Percentiles rank a stretch among this genome's conserved stretches.
Evolutionary conservation across 2,888 invertebrate genomes (phyloP).

Genomic region (Physocephala rufipes): DNA sequence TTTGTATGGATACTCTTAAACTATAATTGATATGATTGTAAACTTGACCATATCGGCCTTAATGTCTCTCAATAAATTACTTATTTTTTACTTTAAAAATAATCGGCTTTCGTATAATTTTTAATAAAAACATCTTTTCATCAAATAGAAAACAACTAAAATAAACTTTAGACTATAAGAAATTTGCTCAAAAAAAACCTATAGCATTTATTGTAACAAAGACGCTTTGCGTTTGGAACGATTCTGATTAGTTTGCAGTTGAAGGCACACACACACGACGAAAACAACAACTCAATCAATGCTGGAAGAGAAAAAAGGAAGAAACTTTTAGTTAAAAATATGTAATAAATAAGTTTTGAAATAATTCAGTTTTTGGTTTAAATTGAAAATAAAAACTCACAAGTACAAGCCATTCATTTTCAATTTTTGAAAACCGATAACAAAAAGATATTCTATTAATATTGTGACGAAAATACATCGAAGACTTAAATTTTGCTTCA

Average conservation of each 20-base stretch:
- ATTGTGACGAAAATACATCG: no score
- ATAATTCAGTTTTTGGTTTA: no score
- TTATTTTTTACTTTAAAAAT: background rate
- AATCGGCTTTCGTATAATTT: background rate
- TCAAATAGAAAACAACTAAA: background rate
- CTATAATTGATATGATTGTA: no score
- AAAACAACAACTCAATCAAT: conserved; percentile 7
- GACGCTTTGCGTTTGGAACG: background rate
- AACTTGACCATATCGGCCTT: no score
- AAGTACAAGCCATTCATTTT: no score
- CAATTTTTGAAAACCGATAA: no score
- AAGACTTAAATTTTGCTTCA: no score
- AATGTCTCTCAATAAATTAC: background rate
- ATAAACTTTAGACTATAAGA: background rate
- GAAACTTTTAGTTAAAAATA: conserved; percentile 17
- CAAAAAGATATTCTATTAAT: no score
- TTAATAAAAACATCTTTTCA: background rate
- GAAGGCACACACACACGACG: conserved; percentile 25
- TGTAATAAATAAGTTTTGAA: no score
- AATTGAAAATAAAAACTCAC: no score
- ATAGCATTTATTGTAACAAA: background rate
- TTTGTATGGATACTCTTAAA: background rate
- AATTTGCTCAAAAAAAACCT: conserved; percentile 34
- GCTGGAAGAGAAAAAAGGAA: conserved; percentile 33
- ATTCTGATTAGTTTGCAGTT: conserved; percentile 23